Evolutionary conservation across 2,888 invertebrate species (phyloP), one percentile per base, ranked within the genome.

Genomic region (Philereme transversata): DNA sequence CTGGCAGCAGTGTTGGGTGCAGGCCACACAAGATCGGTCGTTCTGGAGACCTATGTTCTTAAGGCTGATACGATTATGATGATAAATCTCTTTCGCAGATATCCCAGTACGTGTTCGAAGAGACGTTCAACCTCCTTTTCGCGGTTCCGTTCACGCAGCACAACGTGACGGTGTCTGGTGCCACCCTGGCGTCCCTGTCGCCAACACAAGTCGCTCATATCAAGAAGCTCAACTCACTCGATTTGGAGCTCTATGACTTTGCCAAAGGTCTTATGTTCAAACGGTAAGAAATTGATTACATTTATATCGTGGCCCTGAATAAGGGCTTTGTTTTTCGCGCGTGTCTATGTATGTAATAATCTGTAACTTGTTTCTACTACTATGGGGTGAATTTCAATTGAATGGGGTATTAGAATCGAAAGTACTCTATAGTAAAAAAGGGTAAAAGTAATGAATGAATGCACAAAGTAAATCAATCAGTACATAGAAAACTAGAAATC

Each of bases 41-140:
- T 22, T 22, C 22, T 22, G 22, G 22, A 22, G 22, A 3, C 22
- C 22, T 22, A 22, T 3, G 22, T 22, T 22, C 22, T 22, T 22
- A 38, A 38, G 36, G 10, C 40, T 46, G 22, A 3, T 22, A 22
- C 46, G 35, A 47, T 49, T 36, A 41, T 36, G 45, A 47, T 8
- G 8, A 7, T 8, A 34, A 11, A 40, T 43, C 9, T 49, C 35
- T 38, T 60, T 36, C 45, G 11, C 86, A 96, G 96, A 95, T 96
- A 79, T 96, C 97, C 36, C 98, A 98, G 85, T 98, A 98, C 86
- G 96, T 98, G 72, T 99, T 99, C 84, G 98, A 99, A 82, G 97
- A 97, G 88, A 97, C 97, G 10, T 99, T 99, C 83, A 97, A 97
- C 85, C 93, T 98, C 78, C 94, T 97, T 65, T 98, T 98, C 86